Percentiles rank a stretch among this genome's conserved stretches.
Evolutionary conservation across 2,113 vertebrate genomes (phyloP).

Genomic region (Corynorhinus townsendii): DNA sequence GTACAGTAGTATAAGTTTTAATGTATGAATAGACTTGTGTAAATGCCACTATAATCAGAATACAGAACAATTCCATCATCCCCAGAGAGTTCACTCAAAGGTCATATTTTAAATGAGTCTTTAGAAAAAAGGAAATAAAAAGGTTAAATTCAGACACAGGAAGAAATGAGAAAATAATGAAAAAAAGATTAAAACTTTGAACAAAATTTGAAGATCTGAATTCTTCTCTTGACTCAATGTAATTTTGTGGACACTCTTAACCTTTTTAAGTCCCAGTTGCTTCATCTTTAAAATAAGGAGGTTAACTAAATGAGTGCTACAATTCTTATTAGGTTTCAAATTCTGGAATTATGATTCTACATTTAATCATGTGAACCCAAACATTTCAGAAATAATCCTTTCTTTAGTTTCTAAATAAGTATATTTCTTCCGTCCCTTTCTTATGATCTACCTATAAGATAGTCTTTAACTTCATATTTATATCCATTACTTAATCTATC

Average conservation of each 20-base stretch:
- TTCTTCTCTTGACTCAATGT: neutral
- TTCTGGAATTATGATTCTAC: neutral
- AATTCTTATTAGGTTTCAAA: neutral
- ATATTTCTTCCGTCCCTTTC: neutral
- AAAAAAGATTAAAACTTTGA: neutral
- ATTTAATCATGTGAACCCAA: neutral
- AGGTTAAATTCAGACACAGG: neutral
- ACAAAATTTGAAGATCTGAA: neutral
- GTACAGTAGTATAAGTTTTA: neutral
- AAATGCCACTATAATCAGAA: neutral
- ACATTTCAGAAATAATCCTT: neutral
- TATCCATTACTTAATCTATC: constrained; percentile 2
- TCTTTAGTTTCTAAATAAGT: neutral
- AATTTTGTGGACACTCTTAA: neutral
- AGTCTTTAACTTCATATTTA: neutral
- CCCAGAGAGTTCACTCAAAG: neutral
- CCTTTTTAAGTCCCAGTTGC: neutral
- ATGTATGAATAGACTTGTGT: neutral
- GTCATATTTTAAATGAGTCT: neutral
- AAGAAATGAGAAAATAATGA: neutral
- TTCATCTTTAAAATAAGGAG: neutral
- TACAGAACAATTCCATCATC: neutral
- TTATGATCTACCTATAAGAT: neutral
- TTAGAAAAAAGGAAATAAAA: neutral
- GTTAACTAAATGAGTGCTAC: neutral